Percentiles rank a stretch among this genome's conserved stretches.
Conservation (phyloP, 2,797 vertebrate genomes). For the Scyliorhinus canicula region DNA sequence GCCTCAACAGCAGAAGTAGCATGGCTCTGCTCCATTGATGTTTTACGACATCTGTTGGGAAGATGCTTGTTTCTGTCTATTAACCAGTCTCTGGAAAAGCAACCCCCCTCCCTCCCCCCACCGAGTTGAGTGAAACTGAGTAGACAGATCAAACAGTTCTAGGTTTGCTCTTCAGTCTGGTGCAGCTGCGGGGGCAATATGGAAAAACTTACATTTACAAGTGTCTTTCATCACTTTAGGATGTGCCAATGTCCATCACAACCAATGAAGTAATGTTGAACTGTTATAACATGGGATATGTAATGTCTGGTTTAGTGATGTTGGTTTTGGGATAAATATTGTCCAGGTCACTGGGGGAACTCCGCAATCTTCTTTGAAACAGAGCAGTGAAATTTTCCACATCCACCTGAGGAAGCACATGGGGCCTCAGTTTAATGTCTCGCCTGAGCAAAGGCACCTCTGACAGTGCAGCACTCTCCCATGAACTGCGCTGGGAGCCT, state of each 20-base stretch:
- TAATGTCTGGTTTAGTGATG: no score
- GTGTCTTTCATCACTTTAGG: background rate
- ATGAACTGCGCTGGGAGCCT: background rate
- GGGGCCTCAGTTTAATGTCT: background rate
- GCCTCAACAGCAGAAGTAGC: background rate
- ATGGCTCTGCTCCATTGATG: background rate
- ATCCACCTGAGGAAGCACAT: background rate
- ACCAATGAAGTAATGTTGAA: background rate
- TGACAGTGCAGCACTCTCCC: background rate
- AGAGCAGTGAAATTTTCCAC: no score
- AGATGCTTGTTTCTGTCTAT: background rate
- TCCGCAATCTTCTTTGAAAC: background rate
- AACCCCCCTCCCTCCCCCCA: no score
- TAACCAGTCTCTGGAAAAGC: background rate
- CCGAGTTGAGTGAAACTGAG: background rate
- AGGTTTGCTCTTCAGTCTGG: background rate
- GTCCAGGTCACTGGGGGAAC: background rate
- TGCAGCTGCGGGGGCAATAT: background rate
- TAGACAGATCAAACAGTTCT: background rate
- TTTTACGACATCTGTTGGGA: background rate
- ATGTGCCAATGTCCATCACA: background rate
- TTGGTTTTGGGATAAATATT: background rate
- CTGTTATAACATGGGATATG: background rate
- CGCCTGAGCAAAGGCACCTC: background rate
- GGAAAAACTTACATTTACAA: background rate